These are phyloP conservation scores for Neoscelio sp. DNA, from an alignment of 2,888 invertebrate species.

Conservation along the genomic window DNA sequence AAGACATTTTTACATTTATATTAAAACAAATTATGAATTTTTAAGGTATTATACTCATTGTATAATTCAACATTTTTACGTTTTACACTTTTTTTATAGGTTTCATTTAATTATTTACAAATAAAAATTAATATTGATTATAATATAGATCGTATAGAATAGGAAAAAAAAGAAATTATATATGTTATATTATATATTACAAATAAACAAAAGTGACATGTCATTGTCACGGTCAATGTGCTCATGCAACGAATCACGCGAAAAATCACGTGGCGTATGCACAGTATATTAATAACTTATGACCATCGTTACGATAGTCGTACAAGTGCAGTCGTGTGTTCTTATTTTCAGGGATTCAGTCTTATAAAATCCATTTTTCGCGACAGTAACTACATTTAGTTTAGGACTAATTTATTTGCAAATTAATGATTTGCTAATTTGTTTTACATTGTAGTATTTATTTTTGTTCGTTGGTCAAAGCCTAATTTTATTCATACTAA, in stretches of 20 bases:
- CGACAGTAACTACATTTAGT: slow-evolving; percentile 24
- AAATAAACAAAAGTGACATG: neutral
- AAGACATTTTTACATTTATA: too few relatives aligned
- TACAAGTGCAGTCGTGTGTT: slow-evolving; percentile 62
- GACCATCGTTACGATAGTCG: slow-evolving; percentile 52
- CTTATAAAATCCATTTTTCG: slow-evolving; percentile 25
- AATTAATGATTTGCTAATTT: slow-evolving; percentile 1
- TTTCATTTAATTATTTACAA: too few relatives aligned
- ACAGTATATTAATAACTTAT: slow-evolving; percentile 11
- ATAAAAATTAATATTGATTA: too few relatives aligned
- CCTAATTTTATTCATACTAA: neutral
- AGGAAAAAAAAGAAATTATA: too few relatives aligned
- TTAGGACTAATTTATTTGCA: neutral
- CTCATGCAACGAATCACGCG: slow-evolving; percentile 18
- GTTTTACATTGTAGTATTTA: too few relatives aligned
- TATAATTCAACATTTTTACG: too few relatives aligned
- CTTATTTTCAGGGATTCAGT: slow-evolving; percentile 30
- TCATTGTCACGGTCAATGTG: slow-evolving; percentile 38
- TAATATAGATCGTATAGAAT: too few relatives aligned
- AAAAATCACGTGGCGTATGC: slow-evolving; percentile 18
- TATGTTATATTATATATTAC: too few relatives aligned
- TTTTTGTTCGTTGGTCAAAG: too few relatives aligned
- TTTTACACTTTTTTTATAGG: too few relatives aligned
- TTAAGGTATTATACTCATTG: too few relatives aligned
- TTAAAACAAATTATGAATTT: too few relatives aligned